Evolutionary conservation across 1,140 invertebrate species (phyloP).

Genomic region (Cyrtorhinus lividipennis): DNA sequence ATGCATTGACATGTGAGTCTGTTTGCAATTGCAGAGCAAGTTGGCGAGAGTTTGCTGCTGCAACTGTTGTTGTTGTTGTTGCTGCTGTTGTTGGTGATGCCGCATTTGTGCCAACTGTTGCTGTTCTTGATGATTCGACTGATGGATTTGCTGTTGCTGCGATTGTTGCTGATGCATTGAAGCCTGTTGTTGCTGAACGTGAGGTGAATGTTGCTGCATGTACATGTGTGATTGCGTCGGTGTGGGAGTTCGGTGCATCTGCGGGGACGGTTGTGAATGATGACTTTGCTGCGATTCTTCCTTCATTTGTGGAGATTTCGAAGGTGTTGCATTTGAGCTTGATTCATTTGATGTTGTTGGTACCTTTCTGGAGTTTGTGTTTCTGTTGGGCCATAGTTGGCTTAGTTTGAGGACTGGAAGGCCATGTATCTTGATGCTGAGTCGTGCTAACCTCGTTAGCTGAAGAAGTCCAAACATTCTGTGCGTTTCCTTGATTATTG

Average conservation of each 20-base stretch:
- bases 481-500: too few species aligned
- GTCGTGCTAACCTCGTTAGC: constrained; percentile 11
- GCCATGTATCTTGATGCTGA: constrained; percentile 16
- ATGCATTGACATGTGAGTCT: constrained; percentile 28
- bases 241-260: constrained; percentile 8
- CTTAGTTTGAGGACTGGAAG: constrained; percentile 11
- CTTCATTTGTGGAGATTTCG: background rate
- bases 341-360: constrained; percentile 20
- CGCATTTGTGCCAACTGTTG: constrained; percentile 32
- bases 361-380: constrained; percentile 25
- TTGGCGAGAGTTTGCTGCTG: too few species aligned
- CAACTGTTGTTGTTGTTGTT: constrained; percentile 32
- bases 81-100: constrained; percentile 35
- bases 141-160: too few species aligned
- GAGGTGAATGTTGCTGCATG: constrained; percentile 15
- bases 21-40: constrained; percentile 27
- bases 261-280: background rate
- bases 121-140: too few species aligned
- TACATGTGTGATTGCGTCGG: background rate
- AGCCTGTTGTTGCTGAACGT: constrained; percentile 28
- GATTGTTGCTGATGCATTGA: constrained; percentile 26
- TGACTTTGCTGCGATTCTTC: background rate
- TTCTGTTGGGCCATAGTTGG: constrained; percentile 27
- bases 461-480: background rate
- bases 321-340: constrained; percentile 16